Conservation (phyloP, 1,140 invertebrate genomes). For the Drosophila arizonae region DNA sequence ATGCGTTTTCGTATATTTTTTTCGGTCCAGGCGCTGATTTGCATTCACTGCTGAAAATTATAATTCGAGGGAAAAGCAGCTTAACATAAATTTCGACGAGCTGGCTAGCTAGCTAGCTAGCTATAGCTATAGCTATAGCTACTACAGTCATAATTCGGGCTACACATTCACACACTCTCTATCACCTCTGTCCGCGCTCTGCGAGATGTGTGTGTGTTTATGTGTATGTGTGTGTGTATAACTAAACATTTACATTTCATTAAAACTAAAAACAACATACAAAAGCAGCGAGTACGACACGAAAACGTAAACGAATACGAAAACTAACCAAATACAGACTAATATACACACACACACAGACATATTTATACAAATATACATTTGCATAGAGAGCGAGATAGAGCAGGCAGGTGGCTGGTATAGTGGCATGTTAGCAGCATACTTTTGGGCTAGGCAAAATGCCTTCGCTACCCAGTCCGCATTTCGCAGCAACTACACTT, state of each 20-base stretch:
- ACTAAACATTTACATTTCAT: slow-evolving; percentile 81
- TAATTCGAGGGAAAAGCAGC: slow-evolving; percentile 41
- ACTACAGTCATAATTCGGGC: slow-evolving; percentile 9
- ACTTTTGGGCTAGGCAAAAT: slow-evolving; percentile 66
- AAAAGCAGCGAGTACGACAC: slow-evolving; percentile 74
- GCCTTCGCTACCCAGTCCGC: slow-evolving; percentile 9
- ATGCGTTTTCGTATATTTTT: background rate
- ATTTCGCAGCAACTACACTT: background rate
- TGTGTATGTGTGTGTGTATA: slow-evolving; percentile 55
- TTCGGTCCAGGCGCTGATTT: slow-evolving; percentile 25
- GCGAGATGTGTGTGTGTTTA: background rate
- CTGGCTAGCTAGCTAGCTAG: slow-evolving; percentile 15
- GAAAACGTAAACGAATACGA: slow-evolving; percentile 61
- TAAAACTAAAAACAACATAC: slow-evolving; percentile 80
- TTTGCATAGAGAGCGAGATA: slow-evolving; percentile 22
- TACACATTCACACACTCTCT: background rate
- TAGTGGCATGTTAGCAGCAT: slow-evolving; percentile 60
- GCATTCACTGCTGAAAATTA: slow-evolving; percentile 41
- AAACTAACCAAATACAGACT: slow-evolving; percentile 67
- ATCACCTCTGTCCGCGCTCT: background rate
- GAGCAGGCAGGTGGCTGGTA: slow-evolving; percentile 3
- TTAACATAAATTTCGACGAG: slow-evolving; percentile 50
- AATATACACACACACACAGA: slow-evolving; percentile 15
- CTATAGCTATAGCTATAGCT: slow-evolving; percentile 2
- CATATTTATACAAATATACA: slow-evolving; percentile 1